Evolutionary conservation across 2,797 vertebrate species (phyloP).

Genomic region (Spinibarbus caldwelli): DNA sequence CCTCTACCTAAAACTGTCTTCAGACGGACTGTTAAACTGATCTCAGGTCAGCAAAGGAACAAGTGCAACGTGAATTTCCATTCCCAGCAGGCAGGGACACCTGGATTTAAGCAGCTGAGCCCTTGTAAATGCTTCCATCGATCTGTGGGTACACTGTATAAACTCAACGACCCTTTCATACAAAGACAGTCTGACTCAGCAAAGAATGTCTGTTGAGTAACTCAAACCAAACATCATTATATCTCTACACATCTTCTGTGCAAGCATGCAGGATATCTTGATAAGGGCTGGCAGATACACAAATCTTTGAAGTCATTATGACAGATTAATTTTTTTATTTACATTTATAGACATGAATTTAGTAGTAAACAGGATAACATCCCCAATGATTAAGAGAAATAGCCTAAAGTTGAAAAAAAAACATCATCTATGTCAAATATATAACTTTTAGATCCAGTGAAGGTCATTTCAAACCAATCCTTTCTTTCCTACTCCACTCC

Average conservation of each 20-base stretch:
- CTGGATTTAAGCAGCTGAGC: constrained; percentile 26
- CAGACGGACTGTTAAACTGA: neutral
- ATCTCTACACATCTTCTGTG: neutral
- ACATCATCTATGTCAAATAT: neutral
- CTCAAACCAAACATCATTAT: constrained; percentile 14
- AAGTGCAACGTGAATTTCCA: neutral
- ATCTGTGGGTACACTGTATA: constrained; percentile 30
- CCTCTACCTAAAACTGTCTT: neutral
- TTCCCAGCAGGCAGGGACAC: neutral
- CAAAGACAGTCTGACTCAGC: constrained; percentile 45
- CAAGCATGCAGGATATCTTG: neutral
- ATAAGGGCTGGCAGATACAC: neutral
- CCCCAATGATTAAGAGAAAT: neutral
- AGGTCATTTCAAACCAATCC: neutral
- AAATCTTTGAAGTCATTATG: neutral
- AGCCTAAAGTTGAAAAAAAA: neutral
- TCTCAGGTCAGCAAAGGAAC: constrained; percentile 13
- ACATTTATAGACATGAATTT: neutral
- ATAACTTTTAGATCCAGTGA: neutral
- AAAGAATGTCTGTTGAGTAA: constrained; percentile 26
- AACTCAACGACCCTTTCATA: constrained; percentile 31
- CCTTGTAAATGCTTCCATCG: constrained; percentile 33
- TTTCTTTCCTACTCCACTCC: neutral
- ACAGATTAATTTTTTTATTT: neutral
- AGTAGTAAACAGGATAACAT: neutral